Evolutionary conservation across 2,113 vertebrate species (phyloP), one percentile per base, ranked within the genome.

Genomic region (Tor tambroides): DNA sequence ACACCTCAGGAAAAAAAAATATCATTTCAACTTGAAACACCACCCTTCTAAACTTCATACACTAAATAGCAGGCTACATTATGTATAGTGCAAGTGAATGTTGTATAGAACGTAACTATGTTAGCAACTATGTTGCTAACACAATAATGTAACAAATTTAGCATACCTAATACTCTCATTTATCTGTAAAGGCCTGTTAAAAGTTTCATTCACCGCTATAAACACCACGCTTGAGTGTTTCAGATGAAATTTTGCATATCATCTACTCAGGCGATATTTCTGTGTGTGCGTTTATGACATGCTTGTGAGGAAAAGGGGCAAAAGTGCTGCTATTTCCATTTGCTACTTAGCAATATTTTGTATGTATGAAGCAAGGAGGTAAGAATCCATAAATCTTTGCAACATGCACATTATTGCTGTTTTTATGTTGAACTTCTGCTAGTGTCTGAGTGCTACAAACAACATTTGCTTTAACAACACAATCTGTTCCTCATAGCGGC

Each of bases 391-490:
- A 92, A 94, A 95, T 95, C 94, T 93, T 74, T 19, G 84, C 91
- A 91, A 90, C 91, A 89, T 87, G 90, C 88, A 88, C 88, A 92
- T 95, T 95, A 95, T 94, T 94, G 90, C 93, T 91, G 89, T 92
- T 94, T 95, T 94, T 92, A 93, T 94, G 92, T 91, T 91, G 81
- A 85, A 93, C 93, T 93, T 92, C 91, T 91, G 91, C 92, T 92
- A 89, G 90, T 89, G 87, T 91, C 89, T 84, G 88, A 92, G 89
- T 89, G 92, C 90, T 92, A 94, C 93, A 92, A 95, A 94, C 93
- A 94, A 92, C 91, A 91, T 93, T 94, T 92, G 87, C 88, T 93
- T 94, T 94, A 94, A 93, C 92, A 94, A 91, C 92, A 92, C 94
- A 94, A 94, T 95, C 92, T 94, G 94, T 93, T 93, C 90, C 90